Evolutionary conservation across 2,888 invertebrate species (phyloP).

Genomic region (Villa cingulata): DNA sequence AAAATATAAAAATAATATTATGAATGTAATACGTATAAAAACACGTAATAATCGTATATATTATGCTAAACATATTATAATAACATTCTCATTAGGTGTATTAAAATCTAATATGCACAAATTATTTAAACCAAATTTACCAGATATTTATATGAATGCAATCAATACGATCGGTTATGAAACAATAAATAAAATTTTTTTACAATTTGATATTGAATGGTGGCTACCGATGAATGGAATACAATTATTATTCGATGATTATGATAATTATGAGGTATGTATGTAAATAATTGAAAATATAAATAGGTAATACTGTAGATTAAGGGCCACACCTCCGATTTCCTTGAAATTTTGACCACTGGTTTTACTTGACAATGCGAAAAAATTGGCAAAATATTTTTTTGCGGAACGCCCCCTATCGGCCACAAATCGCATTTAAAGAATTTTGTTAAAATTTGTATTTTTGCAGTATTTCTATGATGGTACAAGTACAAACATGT

Average conservation of each 20-base stretch:
- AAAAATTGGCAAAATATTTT: too few species aligned
- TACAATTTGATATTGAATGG: constrained; percentile 48
- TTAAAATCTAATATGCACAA: constrained; percentile 39
- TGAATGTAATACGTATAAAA: constrained; percentile 20
- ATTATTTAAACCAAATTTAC: constrained; percentile 43
- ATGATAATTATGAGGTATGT: background rate
- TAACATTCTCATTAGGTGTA: constrained; percentile 50
- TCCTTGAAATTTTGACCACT: too few species aligned
- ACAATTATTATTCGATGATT: constrained; percentile 16
- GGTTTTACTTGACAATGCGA: too few species aligned
- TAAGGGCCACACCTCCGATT: too few species aligned
- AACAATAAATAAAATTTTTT: constrained; percentile 51
- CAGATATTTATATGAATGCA: constrained; percentile 34
- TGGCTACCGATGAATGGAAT: constrained; percentile 37
- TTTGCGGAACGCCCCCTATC: too few species aligned
- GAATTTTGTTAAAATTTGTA: too few species aligned
- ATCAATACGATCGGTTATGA: constrained; percentile 48
- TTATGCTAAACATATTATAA: constrained; percentile 42
- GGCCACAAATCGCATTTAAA: too few species aligned
- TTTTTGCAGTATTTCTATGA: too few species aligned
- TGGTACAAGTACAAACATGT: too few species aligned
- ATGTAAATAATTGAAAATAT: too few species aligned
- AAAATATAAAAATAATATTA: background rate
- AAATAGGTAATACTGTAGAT: too few species aligned
- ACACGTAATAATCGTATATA: constrained; percentile 25